Evolutionary conservation across 2,888 invertebrate species (phyloP).

Genomic region (Cecidostiba fungosa): DNA sequence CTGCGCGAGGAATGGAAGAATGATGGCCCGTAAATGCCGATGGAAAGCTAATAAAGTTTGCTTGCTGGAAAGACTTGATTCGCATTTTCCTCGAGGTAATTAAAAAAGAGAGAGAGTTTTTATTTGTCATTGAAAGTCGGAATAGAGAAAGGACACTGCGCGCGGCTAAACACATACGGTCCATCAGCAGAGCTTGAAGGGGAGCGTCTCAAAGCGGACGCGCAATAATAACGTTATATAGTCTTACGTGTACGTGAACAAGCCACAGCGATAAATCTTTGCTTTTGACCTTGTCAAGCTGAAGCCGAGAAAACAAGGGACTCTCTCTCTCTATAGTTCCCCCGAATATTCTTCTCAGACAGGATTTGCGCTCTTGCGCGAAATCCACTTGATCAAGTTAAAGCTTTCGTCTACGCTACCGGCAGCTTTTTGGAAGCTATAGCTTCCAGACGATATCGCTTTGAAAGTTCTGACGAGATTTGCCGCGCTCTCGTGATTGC

Average conservation of each 20-base stretch:
- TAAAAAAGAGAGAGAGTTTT: not conserved
- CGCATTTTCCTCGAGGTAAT: too few species aligned
- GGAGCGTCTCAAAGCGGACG: not conserved
- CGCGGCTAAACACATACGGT: too few species aligned
- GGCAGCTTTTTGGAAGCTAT: not conserved
- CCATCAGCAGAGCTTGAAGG: not conserved
- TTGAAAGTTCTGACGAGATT: not conserved
- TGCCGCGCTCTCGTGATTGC: too few species aligned
- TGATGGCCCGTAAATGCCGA: too few species aligned
- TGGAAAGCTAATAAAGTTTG: too few species aligned
- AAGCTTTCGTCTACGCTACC: too few species aligned
- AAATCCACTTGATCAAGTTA: not conserved
- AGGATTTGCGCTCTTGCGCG: constrained; percentile 22
- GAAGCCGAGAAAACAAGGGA: constrained; percentile 23
- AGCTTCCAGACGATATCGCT: not conserved
- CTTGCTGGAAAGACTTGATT: too few species aligned
- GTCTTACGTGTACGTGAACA: not conserved
- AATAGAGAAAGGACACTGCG: too few species aligned
- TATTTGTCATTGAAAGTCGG: too few species aligned
- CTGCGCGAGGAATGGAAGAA: too few species aligned
- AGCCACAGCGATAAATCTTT: not conserved
- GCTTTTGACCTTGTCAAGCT: constrained; percentile 6
- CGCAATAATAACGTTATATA: too few species aligned
- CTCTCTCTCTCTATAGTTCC: not conserved
- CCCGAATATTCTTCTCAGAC: not conserved